These are phyloP conservation scores for Poeciliopsis turrubarensis DNA, from an alignment of 2,113 vertebrate species.

Conservation along the genomic window DNA sequence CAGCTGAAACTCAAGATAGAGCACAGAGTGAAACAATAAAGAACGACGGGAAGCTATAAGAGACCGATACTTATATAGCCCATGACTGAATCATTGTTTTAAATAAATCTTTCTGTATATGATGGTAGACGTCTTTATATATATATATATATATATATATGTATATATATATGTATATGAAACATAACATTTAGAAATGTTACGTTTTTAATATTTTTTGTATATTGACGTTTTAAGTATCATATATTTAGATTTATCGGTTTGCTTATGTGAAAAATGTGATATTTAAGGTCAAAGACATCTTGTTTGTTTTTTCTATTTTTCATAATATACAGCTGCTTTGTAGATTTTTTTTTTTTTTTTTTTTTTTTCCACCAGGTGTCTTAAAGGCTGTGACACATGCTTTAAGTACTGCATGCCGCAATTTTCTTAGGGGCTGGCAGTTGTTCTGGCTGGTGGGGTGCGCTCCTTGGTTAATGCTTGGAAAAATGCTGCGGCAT, in stretches of 20 bases:
- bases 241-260: no score
- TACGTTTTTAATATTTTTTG: no score
- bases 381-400: neutral
- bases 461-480: no score
- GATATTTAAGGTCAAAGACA: neutral
- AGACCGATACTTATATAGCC: conserved; percentile 20
- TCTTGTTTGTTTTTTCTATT: neutral
- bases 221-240: no score
- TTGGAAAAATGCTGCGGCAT: no score
- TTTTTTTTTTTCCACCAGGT: neutral
- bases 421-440: no score
- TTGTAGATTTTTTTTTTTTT: no score
- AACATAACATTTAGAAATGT: no score
- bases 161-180: no score
- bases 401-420: neutral
- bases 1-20: conserved; percentile 6
- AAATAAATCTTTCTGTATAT: neutral
- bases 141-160: no score
- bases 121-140: neutral
- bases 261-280: no score
- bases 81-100: conserved; percentile 10
- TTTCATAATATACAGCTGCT: neutral
- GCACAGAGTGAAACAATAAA: neutral
- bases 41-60: neutral
- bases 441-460: no score